These are phyloP conservation scores for Potamarius usumacintae DNA, from an alignment of 2,113 vertebrate genomes.

Conservation along the genomic window DNA sequence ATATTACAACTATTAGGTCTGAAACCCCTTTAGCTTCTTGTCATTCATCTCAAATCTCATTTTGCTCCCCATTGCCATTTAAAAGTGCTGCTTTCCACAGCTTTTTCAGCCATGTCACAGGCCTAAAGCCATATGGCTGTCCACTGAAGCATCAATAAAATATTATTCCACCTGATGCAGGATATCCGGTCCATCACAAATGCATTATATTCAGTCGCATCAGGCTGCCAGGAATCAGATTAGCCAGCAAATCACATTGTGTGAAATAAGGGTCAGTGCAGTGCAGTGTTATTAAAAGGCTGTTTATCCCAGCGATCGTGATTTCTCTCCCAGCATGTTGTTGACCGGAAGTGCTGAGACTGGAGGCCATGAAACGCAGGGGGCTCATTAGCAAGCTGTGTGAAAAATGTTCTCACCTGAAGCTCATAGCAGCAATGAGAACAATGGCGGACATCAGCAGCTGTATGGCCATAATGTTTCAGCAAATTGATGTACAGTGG, in stretches of 20 bases:
- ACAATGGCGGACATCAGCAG: neutral
- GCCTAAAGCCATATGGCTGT: neutral
- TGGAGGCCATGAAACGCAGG: conserved; percentile 25
- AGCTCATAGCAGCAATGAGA: neutral
- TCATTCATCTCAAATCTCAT: neutral
- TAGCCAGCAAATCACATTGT: conserved; percentile 31
- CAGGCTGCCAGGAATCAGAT: neutral
- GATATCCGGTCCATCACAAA: conserved; percentile 23
- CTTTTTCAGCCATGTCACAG: neutral
- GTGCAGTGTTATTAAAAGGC: conserved; percentile 27
- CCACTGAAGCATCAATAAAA: conserved; percentile 27
- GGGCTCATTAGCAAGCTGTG: conserved; percentile 26
- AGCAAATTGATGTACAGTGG: neutral
- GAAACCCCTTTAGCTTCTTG: neutral
- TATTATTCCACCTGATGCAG: conserved; percentile 17
- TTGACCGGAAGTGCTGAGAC: conserved; percentile 18
- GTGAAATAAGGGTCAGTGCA: neutral
- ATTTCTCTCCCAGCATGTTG: conserved; percentile 30
- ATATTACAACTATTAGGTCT: neutral
- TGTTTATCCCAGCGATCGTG: conserved; percentile 15
- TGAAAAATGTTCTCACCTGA: conserved; percentile 24
- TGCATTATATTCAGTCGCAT: neutral
- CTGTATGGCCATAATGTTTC: neutral
- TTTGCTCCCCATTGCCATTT: neutral
- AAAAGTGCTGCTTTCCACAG: neutral